phyloP scores from a whole-genome alignment of 2,888 invertebrate species.

The Gandaritis pyraliata region DNA sequence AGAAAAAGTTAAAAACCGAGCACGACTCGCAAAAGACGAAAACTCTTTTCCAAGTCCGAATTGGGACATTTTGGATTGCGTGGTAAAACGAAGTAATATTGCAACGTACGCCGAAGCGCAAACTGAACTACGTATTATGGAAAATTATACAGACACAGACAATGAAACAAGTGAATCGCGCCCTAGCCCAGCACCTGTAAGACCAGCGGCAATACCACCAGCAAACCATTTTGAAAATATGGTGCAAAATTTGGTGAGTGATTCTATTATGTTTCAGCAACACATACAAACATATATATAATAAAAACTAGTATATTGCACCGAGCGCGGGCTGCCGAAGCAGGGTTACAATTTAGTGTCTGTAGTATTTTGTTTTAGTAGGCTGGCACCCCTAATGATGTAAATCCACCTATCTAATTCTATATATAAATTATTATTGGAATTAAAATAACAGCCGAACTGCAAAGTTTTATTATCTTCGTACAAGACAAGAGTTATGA shows the following conservation, averaged over 20 bases:
- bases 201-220: slow-evolving; percentile 15
- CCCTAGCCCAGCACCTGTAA: slow-evolving; percentile 13
- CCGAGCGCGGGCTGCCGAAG: slow-evolving; percentile 15
- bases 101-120: slow-evolving; percentile 19
- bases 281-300: slow-evolving; percentile 4
- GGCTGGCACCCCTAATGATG: slow-evolving; percentile 2
- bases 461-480: slow-evolving; percentile 21
- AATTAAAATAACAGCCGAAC: slow-evolving; percentile 23
- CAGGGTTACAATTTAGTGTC: slow-evolving; percentile 9
- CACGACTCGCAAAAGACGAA: slow-evolving; percentile 27
- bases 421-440: slow-evolving; percentile 19
- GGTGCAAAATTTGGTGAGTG: slow-evolving; percentile 20
- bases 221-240: slow-evolving; percentile 23
- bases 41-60: slow-evolving; percentile 30
- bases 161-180: slow-evolving; percentile 22
- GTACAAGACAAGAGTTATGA: slow-evolving; percentile 24
- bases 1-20: slow-evolving; percentile 32
- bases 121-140: slow-evolving; percentile 21
- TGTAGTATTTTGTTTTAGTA: slow-evolving; percentile 13
- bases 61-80: slow-evolving; percentile 31
- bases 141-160: slow-evolving; percentile 25
- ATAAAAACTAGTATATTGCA: slow-evolving; percentile 13
- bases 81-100: slow-evolving; percentile 30
- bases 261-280: slow-evolving; percentile 16
- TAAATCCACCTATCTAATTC: slow-evolving; percentile 13